Evolutionary conservation across 2,797 vertebrate species (phyloP).

Genomic region (Centroberyx gerrardi): DNA sequence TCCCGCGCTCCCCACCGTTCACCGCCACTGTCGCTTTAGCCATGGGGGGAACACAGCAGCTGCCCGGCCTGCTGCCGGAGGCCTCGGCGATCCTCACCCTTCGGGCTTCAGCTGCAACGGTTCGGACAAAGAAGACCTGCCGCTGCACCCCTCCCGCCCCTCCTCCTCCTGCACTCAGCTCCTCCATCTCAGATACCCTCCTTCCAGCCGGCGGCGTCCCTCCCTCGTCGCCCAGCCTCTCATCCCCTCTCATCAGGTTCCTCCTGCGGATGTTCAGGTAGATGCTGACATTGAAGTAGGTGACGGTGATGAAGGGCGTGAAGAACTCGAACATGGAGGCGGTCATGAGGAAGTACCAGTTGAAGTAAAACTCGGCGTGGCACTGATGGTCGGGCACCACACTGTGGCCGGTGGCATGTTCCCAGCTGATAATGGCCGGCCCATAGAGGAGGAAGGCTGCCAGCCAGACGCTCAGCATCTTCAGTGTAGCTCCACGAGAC

Average conservation of each 20-base stretch:
- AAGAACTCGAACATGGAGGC: constrained; percentile 87
- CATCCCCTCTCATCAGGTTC: constrained; percentile 47
- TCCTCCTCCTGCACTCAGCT: too few species aligned
- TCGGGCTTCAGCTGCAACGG: too few species aligned
- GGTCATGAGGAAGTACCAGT: constrained; percentile 87
- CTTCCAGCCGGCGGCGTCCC: too few species aligned
- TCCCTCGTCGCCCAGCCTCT: too few species aligned
- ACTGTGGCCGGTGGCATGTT: constrained; percentile 79
- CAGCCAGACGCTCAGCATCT: constrained; percentile 84
- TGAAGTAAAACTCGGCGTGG: constrained; percentile 87
- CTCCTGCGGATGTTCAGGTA: constrained; percentile 85
- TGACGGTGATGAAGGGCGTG: constrained; percentile 85
- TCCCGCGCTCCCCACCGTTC: too few species aligned
- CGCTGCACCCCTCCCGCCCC: too few species aligned
- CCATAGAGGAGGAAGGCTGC: constrained; percentile 85
- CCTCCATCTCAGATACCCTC: too few species aligned
- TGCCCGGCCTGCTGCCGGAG: too few species aligned
- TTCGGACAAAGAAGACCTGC: too few species aligned
- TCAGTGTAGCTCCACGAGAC: constrained; percentile 77
- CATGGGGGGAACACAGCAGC: too few species aligned
- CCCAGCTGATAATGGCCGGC: constrained; percentile 86
- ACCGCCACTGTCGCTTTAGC: too few species aligned
- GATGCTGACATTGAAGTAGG: constrained; percentile 86
- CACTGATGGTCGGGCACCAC: constrained; percentile 81
- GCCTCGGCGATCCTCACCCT: too few species aligned